Base-by-base conservation (phyloP, 92 coral and sea anemone genomes). In the Diadumene lineata region DNA sequence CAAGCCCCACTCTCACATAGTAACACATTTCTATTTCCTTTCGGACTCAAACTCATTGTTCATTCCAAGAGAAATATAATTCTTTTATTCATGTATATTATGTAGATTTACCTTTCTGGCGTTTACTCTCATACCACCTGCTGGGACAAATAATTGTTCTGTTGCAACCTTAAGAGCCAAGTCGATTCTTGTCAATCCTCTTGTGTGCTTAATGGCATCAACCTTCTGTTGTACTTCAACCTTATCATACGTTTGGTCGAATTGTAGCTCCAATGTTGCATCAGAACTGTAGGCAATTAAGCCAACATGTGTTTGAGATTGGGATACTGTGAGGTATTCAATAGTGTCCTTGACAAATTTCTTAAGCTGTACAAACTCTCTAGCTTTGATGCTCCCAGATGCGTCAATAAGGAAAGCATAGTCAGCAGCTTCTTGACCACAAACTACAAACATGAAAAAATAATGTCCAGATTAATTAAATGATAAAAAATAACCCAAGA, bases 341-440 rank as follows among this genome's bases (percentile, higher is more conserved):
- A 91, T 74, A 22, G 72, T 81, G 21, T 70, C 73, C 16, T 78
- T 91, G 34, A 91, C 24, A 81, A 87, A 91, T 9, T 56, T 17
- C 70, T 87, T 77, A 34, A 91, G 51, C 0, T 33, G 51, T 0
- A 8, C 1, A 60, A 74, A 87, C 56, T 87, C 88, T 0, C 22
- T 15, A 0, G 68, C 55, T n/a, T 79, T 81, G 50, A 91, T 91
- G 31, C 97, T 91, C 1, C 97, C 92, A 53, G 97, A 91, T 0
- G 86, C 81, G 56, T 91, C 97, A 75, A 88, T 68, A 17, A 85
- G 73, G 73, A 91, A 88, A 22, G 86, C 90, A 74, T 91, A 91
- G 53, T 91, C 97, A 25, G 97, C 88, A 58, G 70, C 78, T 9
- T 78, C 88, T 76, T 91, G 88, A 23, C 97, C 97, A 78, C 97